Conservation (phyloP, 2,113 vertebrate genomes). For the Columba livia region DNA sequence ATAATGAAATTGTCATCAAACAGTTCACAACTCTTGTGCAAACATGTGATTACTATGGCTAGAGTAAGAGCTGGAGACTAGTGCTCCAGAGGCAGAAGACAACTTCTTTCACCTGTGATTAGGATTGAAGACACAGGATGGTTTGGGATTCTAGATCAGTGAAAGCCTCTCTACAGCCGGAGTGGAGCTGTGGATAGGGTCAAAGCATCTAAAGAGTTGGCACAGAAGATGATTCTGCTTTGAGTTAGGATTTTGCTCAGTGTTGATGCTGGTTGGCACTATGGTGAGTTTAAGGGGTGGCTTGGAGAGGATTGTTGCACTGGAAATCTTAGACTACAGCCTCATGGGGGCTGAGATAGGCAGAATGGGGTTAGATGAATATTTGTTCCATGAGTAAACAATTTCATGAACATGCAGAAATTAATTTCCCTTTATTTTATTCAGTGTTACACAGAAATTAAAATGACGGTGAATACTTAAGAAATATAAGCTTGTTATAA, state of each 20-base stretch:
- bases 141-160: neutral
- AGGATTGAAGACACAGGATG: neutral
- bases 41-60: neutral
- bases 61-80: neutral
- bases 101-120: neutral
- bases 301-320: neutral
- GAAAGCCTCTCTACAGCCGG: neutral
- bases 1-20: neutral
- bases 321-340: neutral
- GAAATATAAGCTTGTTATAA: constrained; percentile 35
- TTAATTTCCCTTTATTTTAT: constrained; percentile 12
- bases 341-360: neutral
- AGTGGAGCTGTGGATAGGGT: neutral
- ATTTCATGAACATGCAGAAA: neutral
- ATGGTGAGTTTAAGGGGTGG: neutral
- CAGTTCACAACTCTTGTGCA: neutral
- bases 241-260: neutral
- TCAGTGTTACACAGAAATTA: neutral
- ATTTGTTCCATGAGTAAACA: neutral
- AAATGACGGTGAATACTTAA: neutral
- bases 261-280: neutral
- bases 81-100: neutral
- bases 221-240: neutral
- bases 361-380: neutral
- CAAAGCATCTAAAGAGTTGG: neutral